These are phyloP conservation scores for Lepidochrysops patricia DNA, from an alignment of 2,888 invertebrate genomes.

Conservation along the genomic window DNA sequence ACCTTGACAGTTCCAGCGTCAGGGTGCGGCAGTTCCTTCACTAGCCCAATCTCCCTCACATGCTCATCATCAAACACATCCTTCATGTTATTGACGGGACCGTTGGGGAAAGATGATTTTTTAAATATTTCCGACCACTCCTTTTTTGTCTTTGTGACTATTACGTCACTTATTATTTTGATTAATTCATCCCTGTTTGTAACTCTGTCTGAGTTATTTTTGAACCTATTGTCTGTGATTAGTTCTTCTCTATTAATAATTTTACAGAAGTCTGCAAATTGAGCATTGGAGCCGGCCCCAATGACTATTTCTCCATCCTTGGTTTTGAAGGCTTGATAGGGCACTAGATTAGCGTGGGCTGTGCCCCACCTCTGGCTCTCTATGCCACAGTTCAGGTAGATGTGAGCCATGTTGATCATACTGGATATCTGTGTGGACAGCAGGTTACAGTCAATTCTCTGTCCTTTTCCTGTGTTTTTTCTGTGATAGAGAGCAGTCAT, in stretches of 20 bases:
- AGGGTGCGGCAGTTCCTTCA: slow-evolving; percentile 81
- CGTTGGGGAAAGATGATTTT: slow-evolving; percentile 87
- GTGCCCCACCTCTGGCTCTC: slow-evolving; percentile 92
- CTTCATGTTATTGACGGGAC: slow-evolving; percentile 89
- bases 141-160: slow-evolving; percentile 77
- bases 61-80: slow-evolving; percentile 93
- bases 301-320: slow-evolving; percentile 88
- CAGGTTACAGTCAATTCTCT: slow-evolving; percentile 95
- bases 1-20: slow-evolving; percentile 81
- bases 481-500: slow-evolving; percentile 90
- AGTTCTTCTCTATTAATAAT: slow-evolving; percentile 77
- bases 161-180: slow-evolving; percentile 71
- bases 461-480: slow-evolving; percentile 85
- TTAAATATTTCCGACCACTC: slow-evolving; percentile 85
- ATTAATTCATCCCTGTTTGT: slow-evolving; percentile 82
- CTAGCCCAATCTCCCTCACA: slow-evolving; percentile 81
- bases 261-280: slow-evolving; percentile 83
- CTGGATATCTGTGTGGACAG: slow-evolving; percentile 92
- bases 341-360: slow-evolving; percentile 94
- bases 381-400: slow-evolving; percentile 88
- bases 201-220: slow-evolving; percentile 84
- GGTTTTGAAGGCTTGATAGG: slow-evolving; percentile 92
- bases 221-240: slow-evolving; percentile 77
- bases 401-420: slow-evolving; percentile 91
- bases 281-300: slow-evolving; percentile 89